Evolutionary conservation across 2,797 vertebrate genomes (phyloP), one percentile per base, ranked within the genome.

Genomic region (Limosa lapponica): DNA sequence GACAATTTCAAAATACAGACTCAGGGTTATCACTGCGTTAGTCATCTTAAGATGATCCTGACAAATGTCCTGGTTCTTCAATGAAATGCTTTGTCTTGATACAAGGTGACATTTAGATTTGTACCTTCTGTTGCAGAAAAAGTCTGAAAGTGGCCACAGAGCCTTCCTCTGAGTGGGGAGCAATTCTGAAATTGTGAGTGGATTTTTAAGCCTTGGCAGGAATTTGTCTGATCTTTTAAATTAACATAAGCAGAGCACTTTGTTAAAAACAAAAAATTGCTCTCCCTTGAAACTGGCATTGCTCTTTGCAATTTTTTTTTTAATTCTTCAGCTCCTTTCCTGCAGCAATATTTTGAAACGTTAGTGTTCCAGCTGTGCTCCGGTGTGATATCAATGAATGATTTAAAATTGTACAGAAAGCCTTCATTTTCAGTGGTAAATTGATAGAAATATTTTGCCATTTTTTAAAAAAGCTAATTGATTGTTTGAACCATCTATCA

Each of bases 41-140:
- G 65, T 90, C 79, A 44, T 61, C 52, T 81, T 52, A 59, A 91
- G 79, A 46, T 41, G 65, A 83, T 83, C 72, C 82, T 93, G 91
- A 62, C 54, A 83, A 95, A 74, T n/a, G 65, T 70, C 69, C 51
- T 57, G 28, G 67, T 82, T 90, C 59, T 66, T 79, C 55, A 75
- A 1, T 37, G 69, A 94, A 95, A 79, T 0, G 1, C 39, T 82
- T 78, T 59, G 3, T 75, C 73, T 83, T 84, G 66, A 79, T 86
- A 57, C 5, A 73, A 88, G 39, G 48, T 65, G 87, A 82, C 66
- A 18, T 84, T 84, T 90, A 83, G 79, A 90, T 82, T 81, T 87
- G 73, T 94, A 72, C 77, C 62, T 95, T 93, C 83, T 94, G 81
- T 58, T 89, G 58, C 28, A 62, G 69, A 64, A 55, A 36, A 72